Percentiles rank a stretch among this genome's conserved stretches.
These are phyloP conservation scores for Lottia gigantea DNA, from an alignment of 2,888 invertebrate genomes.

Conservation along the genomic window DNA sequence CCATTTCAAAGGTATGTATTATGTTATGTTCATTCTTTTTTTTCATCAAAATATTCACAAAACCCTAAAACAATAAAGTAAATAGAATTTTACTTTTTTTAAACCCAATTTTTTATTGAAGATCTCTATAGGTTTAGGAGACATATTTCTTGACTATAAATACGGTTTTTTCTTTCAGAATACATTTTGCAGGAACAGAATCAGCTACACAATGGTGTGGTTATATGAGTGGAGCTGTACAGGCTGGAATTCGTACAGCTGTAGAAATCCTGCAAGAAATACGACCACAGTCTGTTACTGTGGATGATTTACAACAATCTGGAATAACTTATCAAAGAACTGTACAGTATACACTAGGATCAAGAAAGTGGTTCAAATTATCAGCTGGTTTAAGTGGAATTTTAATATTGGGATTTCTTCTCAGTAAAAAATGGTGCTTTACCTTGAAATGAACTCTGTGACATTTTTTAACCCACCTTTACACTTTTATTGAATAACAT, in stretches of 20 bases:
- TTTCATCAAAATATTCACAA: background rate
- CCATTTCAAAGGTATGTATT: conserved; percentile 56
- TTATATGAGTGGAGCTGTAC: conserved; percentile 66
- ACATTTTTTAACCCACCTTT: no score
- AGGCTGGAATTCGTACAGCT: conserved; percentile 62
- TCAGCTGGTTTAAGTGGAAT: background rate
- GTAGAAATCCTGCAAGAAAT: conserved; percentile 59
- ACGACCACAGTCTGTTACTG: conserved; percentile 44
- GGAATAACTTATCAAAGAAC: conserved; percentile 23
- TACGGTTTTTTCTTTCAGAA: conserved; percentile 36
- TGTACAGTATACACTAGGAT: background rate
- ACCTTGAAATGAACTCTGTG: no score
- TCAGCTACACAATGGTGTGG: conserved; percentile 65
- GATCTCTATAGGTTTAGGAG: no score
- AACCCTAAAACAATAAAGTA: background rate
- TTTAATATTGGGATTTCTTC: background rate
- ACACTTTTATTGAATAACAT: no score
- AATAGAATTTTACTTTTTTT: no score
- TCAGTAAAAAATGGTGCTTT: no score
- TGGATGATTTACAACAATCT: conserved; percentile 38
- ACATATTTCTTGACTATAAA: no score
- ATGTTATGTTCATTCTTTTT: background rate
- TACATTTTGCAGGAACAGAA: conserved; percentile 67
- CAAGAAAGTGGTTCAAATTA: background rate
- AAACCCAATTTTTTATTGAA: no score